Base-by-base conservation (phyloP, 2,113 vertebrate species). In the Mustela nigripes region DNA sequence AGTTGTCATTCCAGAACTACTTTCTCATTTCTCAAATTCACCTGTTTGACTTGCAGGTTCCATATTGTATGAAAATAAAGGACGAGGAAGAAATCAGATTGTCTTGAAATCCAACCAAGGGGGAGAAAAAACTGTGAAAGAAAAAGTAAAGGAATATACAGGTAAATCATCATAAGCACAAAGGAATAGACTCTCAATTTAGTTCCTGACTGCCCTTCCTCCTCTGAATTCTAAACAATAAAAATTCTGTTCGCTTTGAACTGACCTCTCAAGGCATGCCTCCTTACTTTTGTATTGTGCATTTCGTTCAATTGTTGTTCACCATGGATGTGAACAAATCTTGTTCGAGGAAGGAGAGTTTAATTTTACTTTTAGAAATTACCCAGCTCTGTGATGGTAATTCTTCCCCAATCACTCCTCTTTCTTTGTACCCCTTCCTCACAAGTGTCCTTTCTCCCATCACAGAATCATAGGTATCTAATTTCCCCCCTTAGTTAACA, bases 361-460 rank as follows among this genome's bases (percentile, higher is more conserved):
- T 92, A 33, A 94, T 87, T 50, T 73, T 95, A 56, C 45, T 71
- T 84, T 53, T 82, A 48, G 92, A 94, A 80, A 89, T 94, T 39
- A 10, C 31, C 53, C 63, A 74, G 60, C 73, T 73, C 21, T 12
- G 26, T 26, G 62, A 56, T 67, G 60, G 15, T 74, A n/a, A 80
- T 69, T 91, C 36, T 76, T 45, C 26, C 48, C 79, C 21, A 67
- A 45, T 73, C 73, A 24, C 24, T 84, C 14, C 14, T 22, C 11
- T 89, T 42, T 62, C 56, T 94, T 63, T 69, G 12, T 76, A 60
- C 3, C 5, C 15, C 39, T 94, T 94, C 58, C 45, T 84, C 15
- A 76, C 83, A 87, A 94, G 10, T 92, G 83, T 65, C 67, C 31
- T 88, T 91, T 97, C 85, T 94, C 69, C 95, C 76, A 65, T 45